Evolutionary conservation across 2,888 invertebrate species (phyloP).

Genomic region (Hirtodrosophila histrioides): DNA sequence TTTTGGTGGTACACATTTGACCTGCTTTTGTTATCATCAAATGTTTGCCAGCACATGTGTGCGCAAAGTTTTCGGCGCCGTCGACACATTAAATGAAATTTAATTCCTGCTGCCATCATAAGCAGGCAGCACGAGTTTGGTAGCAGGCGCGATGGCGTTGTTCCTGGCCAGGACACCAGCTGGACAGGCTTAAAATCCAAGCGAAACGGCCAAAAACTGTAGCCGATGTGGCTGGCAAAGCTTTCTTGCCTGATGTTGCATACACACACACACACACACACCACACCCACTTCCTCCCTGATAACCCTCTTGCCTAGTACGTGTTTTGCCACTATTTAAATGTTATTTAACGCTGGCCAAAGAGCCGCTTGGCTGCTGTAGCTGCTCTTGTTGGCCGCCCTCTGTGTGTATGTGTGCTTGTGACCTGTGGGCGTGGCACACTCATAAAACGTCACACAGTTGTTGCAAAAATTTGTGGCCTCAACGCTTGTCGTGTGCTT

Average conservation of each 20-base stretch:
- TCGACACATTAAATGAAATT: constrained; percentile 77
- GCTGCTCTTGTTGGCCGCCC: constrained; percentile 12
- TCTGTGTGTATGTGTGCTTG: constrained; percentile 10
- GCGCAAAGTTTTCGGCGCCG: constrained; percentile 65
- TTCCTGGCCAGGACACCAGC: constrained; percentile 31
- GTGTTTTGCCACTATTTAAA: constrained; percentile 70
- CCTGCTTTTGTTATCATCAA: constrained; percentile 76
- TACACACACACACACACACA: neutral
- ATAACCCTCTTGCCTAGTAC: constrained; percentile 43
- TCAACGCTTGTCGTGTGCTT: constrained; percentile 49
- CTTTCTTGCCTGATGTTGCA: constrained; percentile 57
- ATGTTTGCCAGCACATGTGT: constrained; percentile 66
- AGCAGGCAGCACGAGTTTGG: constrained; percentile 49
- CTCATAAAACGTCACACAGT: constrained; percentile 70
- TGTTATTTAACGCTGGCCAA: constrained; percentile 72
- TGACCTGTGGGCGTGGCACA: constrained; percentile 38
- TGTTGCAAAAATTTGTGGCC: constrained; percentile 67
- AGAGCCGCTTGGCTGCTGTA: constrained; percentile 47
- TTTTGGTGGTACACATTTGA: constrained; percentile 49
- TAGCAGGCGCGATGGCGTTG: constrained; percentile 13
- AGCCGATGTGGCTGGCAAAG: constrained; percentile 51
- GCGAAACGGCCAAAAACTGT: constrained; percentile 64
- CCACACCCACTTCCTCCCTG: neutral
- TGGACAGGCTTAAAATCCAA: constrained; percentile 65
- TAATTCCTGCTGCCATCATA: constrained; percentile 76